Evolutionary conservation across 2,113 vertebrate genomes (phyloP), one percentile per base, ranked within the genome.

Genomic region (Jaculus jaculus): DNA sequence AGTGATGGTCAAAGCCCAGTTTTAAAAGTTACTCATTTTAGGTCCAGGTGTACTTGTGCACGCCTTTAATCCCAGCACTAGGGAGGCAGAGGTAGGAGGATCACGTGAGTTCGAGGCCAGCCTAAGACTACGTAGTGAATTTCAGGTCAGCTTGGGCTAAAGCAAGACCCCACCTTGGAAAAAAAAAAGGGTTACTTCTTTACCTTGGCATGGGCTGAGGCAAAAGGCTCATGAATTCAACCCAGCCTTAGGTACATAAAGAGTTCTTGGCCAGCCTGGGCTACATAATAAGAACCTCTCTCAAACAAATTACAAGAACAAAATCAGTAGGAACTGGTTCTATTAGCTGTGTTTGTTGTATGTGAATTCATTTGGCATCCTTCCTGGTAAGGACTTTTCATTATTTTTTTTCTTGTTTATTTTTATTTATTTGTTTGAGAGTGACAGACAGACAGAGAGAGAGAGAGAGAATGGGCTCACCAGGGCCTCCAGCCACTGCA

Each of bases 341-440:
- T 63, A 15, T 26, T 42, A 42, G 8, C 34, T 61, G 16, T 10
- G 0, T 5, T 71, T 84, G 4, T 24, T 11, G 0, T 5, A 4
- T 47, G 81, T 77, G 30, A 34, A 66, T 87, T 83, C 39, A 20
- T n/a, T 39, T 7, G 47, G 20, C 66, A 77, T 42, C 28, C 30
- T 68, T 90, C 32, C 15, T 37, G 12, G 12, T 8, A 32, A 58
- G 24, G n/a, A n/a, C n/a, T n/a, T n/a, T n/a, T n/a, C n/a, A n/a
- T n/a, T n/a, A n/a, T n/a, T n/a, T n/a, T n/a, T n/a, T n/a, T n/a
- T n/a, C n/a, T n/a, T n/a, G n/a, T n/a, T n/a, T n/a, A n/a, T n/a
- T n/a, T n/a, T n/a, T n/a, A n/a, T n/a, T n/a, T n/a, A n/a, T n/a
- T n/a, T n/a, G n/a, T n/a, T n/a, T n/a, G n/a, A n/a, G n/a, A n/a